Conservation (phyloP, 2,888 invertebrate genomes). For the Hermaeophaga mercurialis region DNA sequence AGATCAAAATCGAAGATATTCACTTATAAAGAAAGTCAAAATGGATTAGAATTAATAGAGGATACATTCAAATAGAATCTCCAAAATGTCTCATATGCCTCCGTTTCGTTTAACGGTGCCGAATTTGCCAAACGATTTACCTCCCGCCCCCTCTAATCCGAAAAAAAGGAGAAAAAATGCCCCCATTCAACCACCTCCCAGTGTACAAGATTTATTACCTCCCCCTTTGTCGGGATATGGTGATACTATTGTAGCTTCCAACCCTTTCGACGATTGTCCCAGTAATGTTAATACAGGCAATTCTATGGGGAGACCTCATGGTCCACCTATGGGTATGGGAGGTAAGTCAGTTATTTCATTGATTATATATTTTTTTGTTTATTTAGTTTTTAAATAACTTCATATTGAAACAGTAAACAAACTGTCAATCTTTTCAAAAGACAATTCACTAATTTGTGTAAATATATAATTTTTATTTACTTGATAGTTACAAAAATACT, state of each 20-base stretch:
- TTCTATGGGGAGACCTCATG: slow-evolving; percentile 49
- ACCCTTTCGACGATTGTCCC: slow-evolving; percentile 93
- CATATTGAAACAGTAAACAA: no score
- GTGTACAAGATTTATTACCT: slow-evolving; percentile 78
- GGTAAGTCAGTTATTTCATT: slow-evolving; percentile 36
- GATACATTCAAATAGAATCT: slow-evolving; percentile 33
- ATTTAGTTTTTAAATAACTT: no score
- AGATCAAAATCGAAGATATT: slow-evolving; percentile 55
- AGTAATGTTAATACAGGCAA: slow-evolving; percentile 56
- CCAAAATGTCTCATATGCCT: slow-evolving; percentile 54
- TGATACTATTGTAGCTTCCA: slow-evolving; percentile 92
- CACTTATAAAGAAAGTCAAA: slow-evolving; percentile 42
- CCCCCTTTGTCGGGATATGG: slow-evolving; percentile 87
- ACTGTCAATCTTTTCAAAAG: no score
- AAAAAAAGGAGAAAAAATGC: slow-evolving; percentile 84
- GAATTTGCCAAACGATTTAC: slow-evolving; percentile 60
- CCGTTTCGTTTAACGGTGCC: slow-evolving; percentile 56
- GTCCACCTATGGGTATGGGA: slow-evolving; percentile 51
- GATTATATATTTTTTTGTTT: no score
- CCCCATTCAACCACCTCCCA: slow-evolving; percentile 70
- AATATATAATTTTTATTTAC: no score
- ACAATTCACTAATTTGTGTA: no score
- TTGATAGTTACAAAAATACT: no score
- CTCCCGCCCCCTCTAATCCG: slow-evolving; percentile 80
- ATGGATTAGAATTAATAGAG: slow-evolving; percentile 48